Evolutionary conservation across 1,140 invertebrate genomes (phyloP).

Genomic region (Amyelois transitella): DNA sequence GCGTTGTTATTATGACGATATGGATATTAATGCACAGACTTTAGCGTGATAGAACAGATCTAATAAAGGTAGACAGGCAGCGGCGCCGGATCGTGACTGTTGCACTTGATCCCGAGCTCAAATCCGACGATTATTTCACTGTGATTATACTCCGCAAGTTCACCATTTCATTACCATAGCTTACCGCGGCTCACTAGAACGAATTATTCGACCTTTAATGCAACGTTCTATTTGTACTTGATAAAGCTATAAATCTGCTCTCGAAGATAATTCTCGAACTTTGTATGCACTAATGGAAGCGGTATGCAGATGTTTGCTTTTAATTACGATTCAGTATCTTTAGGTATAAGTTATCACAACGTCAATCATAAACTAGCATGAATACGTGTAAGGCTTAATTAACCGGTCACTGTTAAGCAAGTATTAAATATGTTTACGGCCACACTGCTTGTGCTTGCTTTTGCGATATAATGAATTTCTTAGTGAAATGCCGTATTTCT

Average conservation of each 20-base stretch:
- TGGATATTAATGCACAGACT: background rate
- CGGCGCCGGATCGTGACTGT: background rate
- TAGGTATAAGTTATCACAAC: background rate
- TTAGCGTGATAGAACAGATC: background rate
- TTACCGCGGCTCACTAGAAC: slow-evolving; percentile 1
- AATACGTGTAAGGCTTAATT: background rate
- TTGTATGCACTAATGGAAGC: background rate
- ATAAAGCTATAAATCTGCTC: slow-evolving; percentile 2
- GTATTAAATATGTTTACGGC: background rate
- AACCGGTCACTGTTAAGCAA: background rate
- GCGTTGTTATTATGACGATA: background rate
- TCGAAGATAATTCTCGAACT: background rate
- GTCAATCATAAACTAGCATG: background rate
- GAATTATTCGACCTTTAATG: slow-evolving; percentile 1
- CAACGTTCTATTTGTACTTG: background rate
- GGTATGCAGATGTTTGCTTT: background rate
- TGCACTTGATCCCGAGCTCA: slow-evolving; percentile 1
- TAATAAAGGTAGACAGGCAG: background rate
- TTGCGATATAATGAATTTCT: background rate
- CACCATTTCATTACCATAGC: slow-evolving; percentile 6
- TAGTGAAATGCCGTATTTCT: background rate
- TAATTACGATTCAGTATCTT: background rate
- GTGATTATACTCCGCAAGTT: slow-evolving; percentile 1
- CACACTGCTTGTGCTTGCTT: too few species aligned
- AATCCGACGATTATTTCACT: slow-evolving; percentile 1